phyloP scores from a whole-genome alignment of 2,888 invertebrate species.

The Drosophila conformis region DNA sequence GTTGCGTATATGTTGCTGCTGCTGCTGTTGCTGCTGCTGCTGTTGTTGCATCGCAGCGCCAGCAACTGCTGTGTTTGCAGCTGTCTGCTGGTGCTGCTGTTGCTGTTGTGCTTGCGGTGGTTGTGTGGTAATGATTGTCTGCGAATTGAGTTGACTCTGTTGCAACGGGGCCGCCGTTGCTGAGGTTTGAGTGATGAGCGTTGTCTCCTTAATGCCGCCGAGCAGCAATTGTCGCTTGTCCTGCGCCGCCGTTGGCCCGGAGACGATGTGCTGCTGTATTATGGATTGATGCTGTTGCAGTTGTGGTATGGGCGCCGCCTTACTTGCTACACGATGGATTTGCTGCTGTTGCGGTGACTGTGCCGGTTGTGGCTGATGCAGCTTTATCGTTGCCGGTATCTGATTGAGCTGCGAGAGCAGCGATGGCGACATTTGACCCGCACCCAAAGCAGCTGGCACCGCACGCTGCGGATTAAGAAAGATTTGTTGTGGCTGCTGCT shows the following conservation, averaged over 20 bases:
- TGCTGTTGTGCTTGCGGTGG: constrained; percentile 49
- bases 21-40: constrained; percentile 81
- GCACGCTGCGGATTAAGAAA: constrained; percentile 66
- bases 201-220: constrained; percentile 80
- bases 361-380: constrained; percentile 83
- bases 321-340: constrained; percentile 49
- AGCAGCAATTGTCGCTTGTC: constrained; percentile 82
- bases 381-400: constrained; percentile 85
- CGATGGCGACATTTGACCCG: constrained; percentile 85
- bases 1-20: constrained; percentile 80
- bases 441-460: constrained; percentile 85
- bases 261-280: constrained; percentile 83
- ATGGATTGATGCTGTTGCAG: constrained; percentile 85
- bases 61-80: constrained; percentile 14
- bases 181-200: constrained; percentile 80
- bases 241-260: constrained; percentile 58
- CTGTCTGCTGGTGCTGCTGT: constrained; percentile 47
- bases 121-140: constrained; percentile 82
- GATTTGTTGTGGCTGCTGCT: constrained; percentile 55
- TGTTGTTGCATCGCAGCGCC: constrained; percentile 48
- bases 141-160: constrained; percentile 80
- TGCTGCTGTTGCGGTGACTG: constrained; percentile 53
- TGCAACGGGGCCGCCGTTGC: constrained; percentile 67
- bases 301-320: constrained; percentile 86
- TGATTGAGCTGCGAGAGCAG: constrained; percentile 83